These are phyloP conservation scores for Eidolon helvum DNA, from an alignment of 2,113 vertebrate genomes.

Conservation along the genomic window DNA sequence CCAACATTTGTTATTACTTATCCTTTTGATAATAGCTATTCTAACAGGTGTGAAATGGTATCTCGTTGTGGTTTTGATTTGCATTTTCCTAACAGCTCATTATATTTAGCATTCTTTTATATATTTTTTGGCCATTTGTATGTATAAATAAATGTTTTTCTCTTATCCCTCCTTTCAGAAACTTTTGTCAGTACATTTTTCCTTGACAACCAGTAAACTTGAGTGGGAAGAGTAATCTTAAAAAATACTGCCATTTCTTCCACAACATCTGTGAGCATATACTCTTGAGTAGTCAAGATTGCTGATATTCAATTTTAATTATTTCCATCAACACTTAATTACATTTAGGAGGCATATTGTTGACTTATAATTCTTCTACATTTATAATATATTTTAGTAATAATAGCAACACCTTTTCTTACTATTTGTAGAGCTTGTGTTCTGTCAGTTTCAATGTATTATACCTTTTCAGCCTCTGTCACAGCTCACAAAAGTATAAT, in stretches of 20 bases:
- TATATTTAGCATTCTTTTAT: too few species aligned
- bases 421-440: neutral
- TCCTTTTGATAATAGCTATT: too few species aligned
- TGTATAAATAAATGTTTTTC: neutral
- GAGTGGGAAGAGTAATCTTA: neutral
- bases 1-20: too few species aligned
- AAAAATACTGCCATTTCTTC: neutral
- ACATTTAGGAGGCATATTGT: neutral
- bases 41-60: too few species aligned
- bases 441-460: neutral
- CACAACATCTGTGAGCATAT: neutral
- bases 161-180: constrained; percentile 3
- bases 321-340: neutral
- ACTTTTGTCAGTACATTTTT: neutral
- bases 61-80: too few species aligned
- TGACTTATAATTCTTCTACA: neutral
- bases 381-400: neutral
- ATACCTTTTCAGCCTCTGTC: neutral
- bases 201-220: neutral
- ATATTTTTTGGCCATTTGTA: too few species aligned
- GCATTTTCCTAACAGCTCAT: too few species aligned
- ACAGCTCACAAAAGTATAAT: neutral
- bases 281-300: neutral
- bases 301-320: neutral
- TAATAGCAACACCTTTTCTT: neutral